Conservation (phyloP, 2,888 invertebrate species). For the Myopa tessellatipennis region DNA sequence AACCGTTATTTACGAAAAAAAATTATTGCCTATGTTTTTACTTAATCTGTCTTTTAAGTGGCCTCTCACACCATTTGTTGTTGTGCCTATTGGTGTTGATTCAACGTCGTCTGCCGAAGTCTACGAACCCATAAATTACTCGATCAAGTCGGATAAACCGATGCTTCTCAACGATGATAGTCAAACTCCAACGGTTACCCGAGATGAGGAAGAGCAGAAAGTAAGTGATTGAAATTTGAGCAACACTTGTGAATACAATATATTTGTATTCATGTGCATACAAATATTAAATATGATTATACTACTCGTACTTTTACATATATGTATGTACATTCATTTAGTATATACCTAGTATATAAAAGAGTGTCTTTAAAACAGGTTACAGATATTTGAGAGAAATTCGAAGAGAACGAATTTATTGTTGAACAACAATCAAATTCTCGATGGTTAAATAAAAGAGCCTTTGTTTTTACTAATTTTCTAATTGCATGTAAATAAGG, state of each 20-base stretch:
- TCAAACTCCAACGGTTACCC: not conserved
- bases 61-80: conserved; percentile 30
- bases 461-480: no score
- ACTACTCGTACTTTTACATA: not conserved
- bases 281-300: not conserved
- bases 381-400: no score
- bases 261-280: not conserved
- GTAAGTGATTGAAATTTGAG: not conserved
- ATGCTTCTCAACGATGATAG: not conserved
- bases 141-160: conserved; percentile 17
- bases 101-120: not conserved
- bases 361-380: not conserved
- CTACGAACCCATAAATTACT: conserved; percentile 37
- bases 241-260: no score
- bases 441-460: no score
- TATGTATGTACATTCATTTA: not conserved
- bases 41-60: conserved; percentile 25
- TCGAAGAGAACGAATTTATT: no score
- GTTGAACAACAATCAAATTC: no score
- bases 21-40: not conserved
- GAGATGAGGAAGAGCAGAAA: conserved; percentile 8
- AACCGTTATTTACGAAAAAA: conserved; percentile 13
- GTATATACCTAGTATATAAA: not conserved
- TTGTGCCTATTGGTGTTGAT: conserved; percentile 31
- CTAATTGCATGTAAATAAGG: no score